Evolutionary conservation across 2,113 vertebrate species (phyloP), one percentile per base, ranked within the genome.

Genomic region (Hyla sarda): DNA sequence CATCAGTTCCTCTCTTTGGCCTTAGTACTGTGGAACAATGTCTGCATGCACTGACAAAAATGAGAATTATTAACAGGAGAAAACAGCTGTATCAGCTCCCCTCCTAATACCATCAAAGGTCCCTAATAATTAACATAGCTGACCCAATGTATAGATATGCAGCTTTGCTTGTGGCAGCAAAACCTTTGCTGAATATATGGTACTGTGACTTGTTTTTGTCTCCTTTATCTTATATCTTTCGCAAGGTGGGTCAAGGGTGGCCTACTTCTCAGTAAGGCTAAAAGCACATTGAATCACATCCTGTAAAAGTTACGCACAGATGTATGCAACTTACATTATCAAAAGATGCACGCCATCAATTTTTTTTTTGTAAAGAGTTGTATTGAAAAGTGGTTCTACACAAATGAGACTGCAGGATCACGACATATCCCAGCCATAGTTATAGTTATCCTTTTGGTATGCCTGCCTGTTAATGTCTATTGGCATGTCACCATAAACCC

Each of bases 1-100:
- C 17, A 71, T 37, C 9, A 71, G 30, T 32, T 65, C 30, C 13
- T 32, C 14, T 65, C 12, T 77, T 32, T 28, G 48, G 47, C 50
- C n/a, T 50, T 17, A 34, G 25, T 32, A 23, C 45, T 34, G 5
- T 50, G 47, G 17, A 77, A 77, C 0, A 2, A 77, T 77, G 14
- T 23, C 47, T 77, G 74, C 14, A 17, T 50, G 30, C 47, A 30
- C 5, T 47, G 50, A 60, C 23, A 47, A 41, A 45, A 45, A 58
- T 74, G 50, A 41, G 23, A 83, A 84, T 75, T 58, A 84, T 84
- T 84, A 84, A 84, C 82, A 84, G 37, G 32, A 71, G 8, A 37
- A 75, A 60, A 84, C 3, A 60, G 52, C 82, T 13, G 3, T 12
- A 75, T 74, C 69, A 74, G 82, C 82, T 30, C 23, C 56, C 41